These are phyloP conservation scores for Tetranychus cinnabarinus DNA, from an alignment of 1,140 invertebrate genomes.

Conservation along the genomic window DNA sequence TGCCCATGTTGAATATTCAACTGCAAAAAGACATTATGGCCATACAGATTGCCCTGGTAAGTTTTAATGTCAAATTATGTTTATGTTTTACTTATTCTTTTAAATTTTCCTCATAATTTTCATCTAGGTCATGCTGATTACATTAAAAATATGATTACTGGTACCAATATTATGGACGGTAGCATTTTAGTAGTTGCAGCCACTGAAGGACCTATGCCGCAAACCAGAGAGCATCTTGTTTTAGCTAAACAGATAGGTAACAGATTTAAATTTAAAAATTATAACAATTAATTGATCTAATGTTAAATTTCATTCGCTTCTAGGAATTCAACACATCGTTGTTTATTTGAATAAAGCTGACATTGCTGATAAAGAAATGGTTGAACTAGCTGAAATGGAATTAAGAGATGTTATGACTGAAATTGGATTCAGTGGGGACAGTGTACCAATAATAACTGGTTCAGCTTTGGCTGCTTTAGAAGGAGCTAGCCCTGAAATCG, in stretches of 20 bases:
- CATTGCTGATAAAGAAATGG: slow-evolving; percentile 29
- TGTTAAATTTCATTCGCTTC: too few relatives aligned
- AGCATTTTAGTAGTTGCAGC: slow-evolving; percentile 95
- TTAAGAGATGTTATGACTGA: slow-evolving; percentile 24
- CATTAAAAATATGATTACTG: slow-evolving; percentile 98
- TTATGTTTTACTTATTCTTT: background rate
- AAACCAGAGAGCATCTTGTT: slow-evolving; percentile 87
- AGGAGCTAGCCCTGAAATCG: slow-evolving; percentile 55
- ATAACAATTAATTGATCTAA: too few relatives aligned
- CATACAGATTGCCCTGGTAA: slow-evolving; percentile 37
- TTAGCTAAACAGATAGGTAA: slow-evolving; percentile 54
- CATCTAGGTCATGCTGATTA: slow-evolving; percentile 72
- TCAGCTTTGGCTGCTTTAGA: slow-evolving; percentile 31
- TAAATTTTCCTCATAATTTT: background rate
- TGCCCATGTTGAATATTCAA: slow-evolving; percentile 71
- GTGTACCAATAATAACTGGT: slow-evolving; percentile 28
- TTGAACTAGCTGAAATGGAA: slow-evolving; percentile 32
- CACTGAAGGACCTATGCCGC: slow-evolving; percentile 97
- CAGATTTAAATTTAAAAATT: background rate
- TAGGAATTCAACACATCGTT: slow-evolving; percentile 50
- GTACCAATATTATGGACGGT: slow-evolving; percentile 94
- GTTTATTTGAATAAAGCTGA: slow-evolving; percentile 79
- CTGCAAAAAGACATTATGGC: slow-evolving; percentile 59
- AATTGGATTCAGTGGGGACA: slow-evolving; percentile 28
- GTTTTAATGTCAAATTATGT: background rate